Evolutionary conservation across 2,797 vertebrate species (phyloP).

Genomic region (Manis pentadactyla): DNA sequence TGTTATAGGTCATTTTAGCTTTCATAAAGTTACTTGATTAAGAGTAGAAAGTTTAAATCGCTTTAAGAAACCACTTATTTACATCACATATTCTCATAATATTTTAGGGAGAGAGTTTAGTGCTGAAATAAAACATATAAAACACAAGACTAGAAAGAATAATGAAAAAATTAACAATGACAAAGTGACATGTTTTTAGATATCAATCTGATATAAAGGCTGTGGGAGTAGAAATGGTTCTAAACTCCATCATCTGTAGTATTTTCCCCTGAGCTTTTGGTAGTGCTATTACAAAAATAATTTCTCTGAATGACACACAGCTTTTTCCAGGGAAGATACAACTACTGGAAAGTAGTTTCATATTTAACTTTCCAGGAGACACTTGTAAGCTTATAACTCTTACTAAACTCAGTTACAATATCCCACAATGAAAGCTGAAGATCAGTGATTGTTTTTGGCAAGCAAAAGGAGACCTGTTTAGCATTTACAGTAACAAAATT

Average conservation of each 20-base stretch:
- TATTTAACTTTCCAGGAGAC: neutral
- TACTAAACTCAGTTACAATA: neutral
- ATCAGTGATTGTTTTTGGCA: neutral
- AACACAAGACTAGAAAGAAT: neutral
- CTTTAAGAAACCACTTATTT: neutral
- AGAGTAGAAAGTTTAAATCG: neutral
- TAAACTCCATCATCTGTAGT: neutral
- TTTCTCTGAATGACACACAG: neutral
- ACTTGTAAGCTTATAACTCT: neutral
- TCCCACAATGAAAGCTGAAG: neutral
- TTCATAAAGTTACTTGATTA: neutral
- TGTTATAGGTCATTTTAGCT: neutral
- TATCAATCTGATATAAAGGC: neutral
- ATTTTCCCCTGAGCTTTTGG: neutral
- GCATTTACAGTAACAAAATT: neutral
- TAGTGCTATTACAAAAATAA: neutral
- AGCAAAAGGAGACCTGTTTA: neutral
- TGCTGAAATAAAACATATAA: neutral
- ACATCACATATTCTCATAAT: neutral
- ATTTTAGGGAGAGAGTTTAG: neutral
- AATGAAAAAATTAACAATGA: neutral
- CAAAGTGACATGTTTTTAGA: neutral
- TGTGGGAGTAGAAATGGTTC: neutral
- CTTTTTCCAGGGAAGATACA: neutral
- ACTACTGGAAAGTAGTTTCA: neutral